Evolutionary conservation across 2,113 vertebrate genomes (phyloP).

Genomic region (Prietella phreatophila): DNA sequence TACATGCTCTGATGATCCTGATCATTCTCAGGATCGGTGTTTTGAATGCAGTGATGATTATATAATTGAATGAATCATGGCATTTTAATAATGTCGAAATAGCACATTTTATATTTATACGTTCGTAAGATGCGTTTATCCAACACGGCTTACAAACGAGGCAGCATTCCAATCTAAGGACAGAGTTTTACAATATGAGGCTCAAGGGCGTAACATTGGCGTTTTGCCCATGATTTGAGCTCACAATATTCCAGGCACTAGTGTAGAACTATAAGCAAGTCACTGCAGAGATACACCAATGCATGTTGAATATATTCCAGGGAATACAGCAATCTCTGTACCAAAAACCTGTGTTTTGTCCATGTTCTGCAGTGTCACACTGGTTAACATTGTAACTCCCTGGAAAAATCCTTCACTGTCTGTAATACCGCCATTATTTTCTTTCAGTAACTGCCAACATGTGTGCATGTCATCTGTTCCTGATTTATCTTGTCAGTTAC

Average conservation of each 20-base stretch:
- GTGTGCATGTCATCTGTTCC: conserved; percentile 9
- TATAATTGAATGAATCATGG: background rate
- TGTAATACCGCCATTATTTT: background rate
- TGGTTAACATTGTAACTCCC: background rate
- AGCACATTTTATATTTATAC: background rate
- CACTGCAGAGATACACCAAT: background rate
- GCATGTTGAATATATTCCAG: background rate
- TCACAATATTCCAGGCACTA: background rate
- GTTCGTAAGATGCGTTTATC: background rate
- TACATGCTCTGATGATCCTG: background rate
- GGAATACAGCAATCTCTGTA: background rate
- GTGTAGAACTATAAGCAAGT: background rate
- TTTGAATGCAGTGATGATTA: background rate
- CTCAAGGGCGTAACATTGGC: background rate
- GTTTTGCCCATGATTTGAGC: background rate
- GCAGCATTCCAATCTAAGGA: background rate
- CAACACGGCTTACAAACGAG: background rate
- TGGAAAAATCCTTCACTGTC: background rate
- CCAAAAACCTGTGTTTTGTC: background rate
- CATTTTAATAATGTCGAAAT: background rate
- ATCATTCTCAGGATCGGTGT: background rate
- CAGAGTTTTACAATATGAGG: background rate
- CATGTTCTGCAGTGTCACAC: background rate
- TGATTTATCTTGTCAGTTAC: conserved; percentile 3
- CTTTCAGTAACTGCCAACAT: background rate